Evolutionary conservation across 2,113 vertebrate genomes (phyloP).

Genomic region (Tylochromis polylepis): DNA sequence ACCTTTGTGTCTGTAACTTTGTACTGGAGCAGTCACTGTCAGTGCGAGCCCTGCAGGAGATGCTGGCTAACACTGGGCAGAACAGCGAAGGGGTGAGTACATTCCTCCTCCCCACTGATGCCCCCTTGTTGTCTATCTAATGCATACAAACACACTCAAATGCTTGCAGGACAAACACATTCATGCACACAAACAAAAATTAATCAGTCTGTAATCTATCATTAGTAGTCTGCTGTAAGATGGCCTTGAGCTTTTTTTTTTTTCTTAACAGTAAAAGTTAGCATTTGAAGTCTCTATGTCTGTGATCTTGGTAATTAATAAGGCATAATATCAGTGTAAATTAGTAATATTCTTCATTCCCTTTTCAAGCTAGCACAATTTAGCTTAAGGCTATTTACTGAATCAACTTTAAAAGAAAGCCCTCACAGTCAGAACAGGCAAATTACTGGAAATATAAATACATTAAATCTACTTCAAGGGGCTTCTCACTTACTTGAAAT

Average conservation of each 20-base stretch:
- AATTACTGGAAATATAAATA: neutral
- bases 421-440: neutral
- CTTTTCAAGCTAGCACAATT: neutral
- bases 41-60: conserved; percentile 95
- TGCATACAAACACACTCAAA: neutral
- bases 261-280: neutral
- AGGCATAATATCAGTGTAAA: neutral
- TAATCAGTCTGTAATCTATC: neutral
- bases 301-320: neutral
- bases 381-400: neutral
- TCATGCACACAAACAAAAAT: neutral
- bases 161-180: neutral
- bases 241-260: neutral
- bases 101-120: neutral
- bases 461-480: neutral
- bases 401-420: neutral
- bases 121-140: neutral
- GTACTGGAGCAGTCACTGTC: conserved; percentile 95
- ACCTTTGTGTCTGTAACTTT: conserved; percentile 94
- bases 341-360: neutral
- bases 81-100: conserved; percentile 87
- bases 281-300: neutral
- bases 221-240: neutral
- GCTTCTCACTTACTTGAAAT: neutral
- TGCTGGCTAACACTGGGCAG: conserved; percentile 87